Evolutionary conservation across 2,113 vertebrate species (phyloP).

Genomic region (Oostethus manadensis): DNA sequence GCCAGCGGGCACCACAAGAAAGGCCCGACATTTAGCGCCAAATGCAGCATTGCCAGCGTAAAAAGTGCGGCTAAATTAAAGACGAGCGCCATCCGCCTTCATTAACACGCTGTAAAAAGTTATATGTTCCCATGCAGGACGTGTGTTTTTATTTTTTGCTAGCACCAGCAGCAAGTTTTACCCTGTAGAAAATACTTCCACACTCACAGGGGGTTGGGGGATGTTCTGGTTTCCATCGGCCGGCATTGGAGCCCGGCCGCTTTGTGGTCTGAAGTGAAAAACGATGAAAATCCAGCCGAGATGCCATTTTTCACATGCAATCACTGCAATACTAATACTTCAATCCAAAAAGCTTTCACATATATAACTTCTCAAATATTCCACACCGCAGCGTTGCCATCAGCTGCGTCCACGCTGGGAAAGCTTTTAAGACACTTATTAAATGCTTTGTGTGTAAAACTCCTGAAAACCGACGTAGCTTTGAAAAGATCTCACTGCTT

Average conservation of each 20-base stretch:
- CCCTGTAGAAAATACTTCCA: not conserved
- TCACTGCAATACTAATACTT: not conserved
- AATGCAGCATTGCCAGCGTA: conserved; percentile 50
- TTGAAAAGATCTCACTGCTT: too few species aligned
- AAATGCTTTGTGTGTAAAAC: too few species aligned
- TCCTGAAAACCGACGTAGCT: too few species aligned
- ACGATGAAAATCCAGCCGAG: not conserved
- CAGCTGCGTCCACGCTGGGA: too few species aligned
- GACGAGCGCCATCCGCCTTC: conserved; percentile 52
- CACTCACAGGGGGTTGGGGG: too few species aligned
- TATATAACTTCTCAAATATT: not conserved
- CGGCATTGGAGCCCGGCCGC: not conserved
- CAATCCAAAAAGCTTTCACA: too few species aligned
- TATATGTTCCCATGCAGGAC: too few species aligned
- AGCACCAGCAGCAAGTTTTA: too few species aligned
- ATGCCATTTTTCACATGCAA: conserved; percentile 1
- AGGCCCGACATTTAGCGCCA: conserved; percentile 36
- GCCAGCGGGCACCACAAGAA: conserved; percentile 46
- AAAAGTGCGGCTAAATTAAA: conserved; percentile 62
- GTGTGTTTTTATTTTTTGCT: too few species aligned
- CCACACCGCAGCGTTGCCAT: too few species aligned
- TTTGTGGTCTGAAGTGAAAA: conserved; percentile 1
- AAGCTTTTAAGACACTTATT: too few species aligned
- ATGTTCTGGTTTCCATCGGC: conserved; percentile 1
- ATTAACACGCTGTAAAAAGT: conserved; percentile 58